Base-by-base conservation (phyloP, 2,113 vertebrate genomes). In the Panthera tigris region DNA sequence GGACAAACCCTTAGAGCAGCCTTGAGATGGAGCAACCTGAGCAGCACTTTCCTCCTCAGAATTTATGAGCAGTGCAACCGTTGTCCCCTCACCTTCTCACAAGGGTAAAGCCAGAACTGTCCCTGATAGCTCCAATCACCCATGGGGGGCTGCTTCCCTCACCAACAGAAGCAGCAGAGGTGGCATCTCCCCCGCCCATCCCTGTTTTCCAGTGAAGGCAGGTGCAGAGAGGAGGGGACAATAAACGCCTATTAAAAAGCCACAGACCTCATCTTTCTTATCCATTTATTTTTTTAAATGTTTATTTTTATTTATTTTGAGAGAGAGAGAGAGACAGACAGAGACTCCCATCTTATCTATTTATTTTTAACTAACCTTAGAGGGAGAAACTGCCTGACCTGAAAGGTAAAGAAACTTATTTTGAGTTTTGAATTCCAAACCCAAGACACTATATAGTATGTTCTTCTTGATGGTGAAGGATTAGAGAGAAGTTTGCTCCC, bases 121-220 rank as follows among this genome's bases (percentile, higher is more conserved):
- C 48, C 36, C 78, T 19, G 12, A 33, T 18, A 13, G 39, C 29
- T 89, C 31, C 33, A 48, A 15, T 39, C n/a, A 57, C 31, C 7
- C 15, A 2, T 8, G 1, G 18, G 45, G n/a, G 27, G 6, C 0
- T 16, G 36, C 55, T 92, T 48, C 13, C 48, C 18, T 93, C 57
- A 71, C 27, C 41, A n/a, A 57, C n/a, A n/a, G 65, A 39, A 23
- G 36, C 3, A 4, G 13, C 14, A 6, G 6, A 48, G 15, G 16
- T 0, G 0, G 5, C 18, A 8, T n/a, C 76, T 50, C 5, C 27
- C 3, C 12, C 9, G 2, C 27, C n/a, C 16, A 6, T 13, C 2
- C 12, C 5, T 25, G 13, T n/a, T 73, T 50, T 91, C 52, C 71
- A 36, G 52, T 81, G 27, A 65, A 9, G 39, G 41, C 14, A 63